Base-by-base conservation (phyloP, 2,113 vertebrate genomes). In the Trinectes maculatus region DNA sequence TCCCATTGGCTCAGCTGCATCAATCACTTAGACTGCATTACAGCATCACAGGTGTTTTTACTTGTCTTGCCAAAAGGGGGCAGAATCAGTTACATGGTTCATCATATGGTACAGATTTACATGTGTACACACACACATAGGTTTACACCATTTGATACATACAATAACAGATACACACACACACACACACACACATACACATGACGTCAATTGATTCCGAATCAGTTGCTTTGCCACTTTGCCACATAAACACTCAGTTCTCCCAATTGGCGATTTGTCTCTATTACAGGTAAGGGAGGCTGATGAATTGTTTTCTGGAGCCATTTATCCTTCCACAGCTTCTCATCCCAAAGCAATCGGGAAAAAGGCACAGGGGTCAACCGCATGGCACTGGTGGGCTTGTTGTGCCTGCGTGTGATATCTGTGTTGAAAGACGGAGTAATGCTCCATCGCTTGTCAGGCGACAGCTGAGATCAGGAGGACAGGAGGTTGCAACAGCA, bases 401-500 rank as follows among this genome's bases (percentile, higher is more conserved):
- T 36, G 49, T 47, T 29, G 39, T 5, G 47, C 26, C 13, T 37
- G 49, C 34, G 18, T 53, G 29, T 18, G 11, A 21, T 47, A n/a
- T 37, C 33, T 40, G n/a, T 54, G 24, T 34, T 42, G 49, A 62
- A 47, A 51, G 52, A 74, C 60, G 60, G 62, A 51, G 56, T 48
- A 61, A 70, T 43, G 64, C 77, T 71, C 66, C 52, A 78, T 78
- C 65, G 68, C 67, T 74, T 74, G 75, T 67, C 56, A 49, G 60
- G 48, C 47, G 79, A 84, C 82, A 87, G 84, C 71, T 83, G 87
- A 40, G 67, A 69, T 71, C 55, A 54, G 59, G 63, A 42, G 43
- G 26, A 37, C 6, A 7, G 12, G 26, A 54, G 28, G 33, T 36
- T 37, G 10, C 19, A 44, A 25, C 31, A 37, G 21, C 44, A 46